phyloP scores from a whole-genome alignment of 2,888 invertebrate species.

The Diaperis boleti region DNA sequence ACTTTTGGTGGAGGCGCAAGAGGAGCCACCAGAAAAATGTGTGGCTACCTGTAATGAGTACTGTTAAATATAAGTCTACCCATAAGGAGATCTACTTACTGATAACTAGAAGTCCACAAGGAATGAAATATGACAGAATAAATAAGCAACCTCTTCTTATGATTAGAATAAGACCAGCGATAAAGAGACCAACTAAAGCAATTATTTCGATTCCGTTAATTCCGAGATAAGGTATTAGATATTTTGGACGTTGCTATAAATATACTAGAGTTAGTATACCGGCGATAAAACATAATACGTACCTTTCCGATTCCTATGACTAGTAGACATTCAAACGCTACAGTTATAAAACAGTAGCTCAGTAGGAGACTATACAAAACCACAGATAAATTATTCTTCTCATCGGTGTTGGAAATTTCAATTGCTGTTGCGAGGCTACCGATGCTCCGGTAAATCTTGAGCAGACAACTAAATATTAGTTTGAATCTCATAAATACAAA shows the following conservation, averaged over 20 bases:
- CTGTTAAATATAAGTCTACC: not conserved
- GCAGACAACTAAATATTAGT: too few relatives aligned
- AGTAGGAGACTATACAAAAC: not conserved
- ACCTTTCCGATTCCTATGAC: conserved; percentile 26
- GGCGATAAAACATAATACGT: not conserved
- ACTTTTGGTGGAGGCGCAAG: not conserved
- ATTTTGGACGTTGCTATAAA: conserved; percentile 15
- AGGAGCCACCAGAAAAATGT: conserved; percentile 5
- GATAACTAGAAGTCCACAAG: conserved; percentile 1
- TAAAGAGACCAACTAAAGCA: not conserved
- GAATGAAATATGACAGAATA: too few relatives aligned
- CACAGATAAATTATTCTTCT: too few relatives aligned
- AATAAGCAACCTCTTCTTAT: not conserved
- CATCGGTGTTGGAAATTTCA: too few relatives aligned
- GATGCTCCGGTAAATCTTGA: too few relatives aligned
- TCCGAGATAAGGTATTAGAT: conserved; percentile 15
- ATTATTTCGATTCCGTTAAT: conserved; percentile 7
- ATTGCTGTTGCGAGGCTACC: too few relatives aligned
- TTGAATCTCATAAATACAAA: too few relatives aligned
- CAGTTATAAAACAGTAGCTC: conserved; percentile 11
- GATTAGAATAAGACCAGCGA: conserved; percentile 8
- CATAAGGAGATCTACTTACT: conserved; percentile 4
- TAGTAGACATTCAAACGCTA: conserved; percentile 9
- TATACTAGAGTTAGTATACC: too few relatives aligned
- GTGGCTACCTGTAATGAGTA: conserved; percentile 8